A percentile compares a stretch with the other conserved stretches of the same genome.
These are phyloP conservation scores for Alauda arvensis DNA, from an alignment of 2,797 vertebrate genomes.

Conservation along the genomic window DNA sequence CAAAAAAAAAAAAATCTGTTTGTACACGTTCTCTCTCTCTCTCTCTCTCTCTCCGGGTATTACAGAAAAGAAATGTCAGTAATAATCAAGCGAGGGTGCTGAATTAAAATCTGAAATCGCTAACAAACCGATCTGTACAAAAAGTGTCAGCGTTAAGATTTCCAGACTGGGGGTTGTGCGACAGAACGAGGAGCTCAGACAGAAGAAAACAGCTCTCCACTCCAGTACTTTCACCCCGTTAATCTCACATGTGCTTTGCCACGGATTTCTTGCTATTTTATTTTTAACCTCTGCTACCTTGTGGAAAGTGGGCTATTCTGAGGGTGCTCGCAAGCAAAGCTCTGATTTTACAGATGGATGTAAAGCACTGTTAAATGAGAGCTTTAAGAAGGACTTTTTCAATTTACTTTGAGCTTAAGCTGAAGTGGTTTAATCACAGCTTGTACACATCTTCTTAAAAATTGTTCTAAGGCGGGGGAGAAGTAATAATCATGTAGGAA, in stretches of 20 bases:
- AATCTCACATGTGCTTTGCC: constrained; percentile 50
- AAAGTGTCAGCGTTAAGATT: constrained; percentile 54
- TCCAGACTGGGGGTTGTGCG: constrained; percentile 21
- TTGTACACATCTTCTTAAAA: constrained; percentile 59
- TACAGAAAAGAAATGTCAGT: constrained; percentile 57
- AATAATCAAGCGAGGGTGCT: constrained; percentile 58
- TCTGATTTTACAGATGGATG: constrained; percentile 60
- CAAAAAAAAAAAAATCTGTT: constrained; percentile 45
- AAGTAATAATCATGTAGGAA: constrained; percentile 65
- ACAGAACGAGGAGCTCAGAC: constrained; percentile 39
- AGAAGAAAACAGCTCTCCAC: constrained; percentile 58
- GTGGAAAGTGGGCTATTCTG: constrained; percentile 48
- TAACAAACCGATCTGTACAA: constrained; percentile 51
- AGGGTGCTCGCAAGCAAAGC: constrained; percentile 45
- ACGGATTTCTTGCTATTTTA: constrained; percentile 46
- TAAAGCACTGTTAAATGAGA: constrained; percentile 56
- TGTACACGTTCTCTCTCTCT: not conserved
- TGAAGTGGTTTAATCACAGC: constrained; percentile 65
- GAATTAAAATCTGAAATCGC: constrained; percentile 56
- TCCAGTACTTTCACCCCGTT: constrained; percentile 57
- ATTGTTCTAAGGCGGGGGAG: constrained; percentile 26
- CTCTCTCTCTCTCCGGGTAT: not conserved
- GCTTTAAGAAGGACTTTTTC: constrained; percentile 60
- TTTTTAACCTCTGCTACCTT: constrained; percentile 63
- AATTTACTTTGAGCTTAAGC: constrained; percentile 63